A percentile compares a stretch with the other conserved stretches of the same genome.
Evolutionary conservation across 2,113 vertebrate genomes (phyloP).

Genomic region (Acrocephalus kingi): DNA sequence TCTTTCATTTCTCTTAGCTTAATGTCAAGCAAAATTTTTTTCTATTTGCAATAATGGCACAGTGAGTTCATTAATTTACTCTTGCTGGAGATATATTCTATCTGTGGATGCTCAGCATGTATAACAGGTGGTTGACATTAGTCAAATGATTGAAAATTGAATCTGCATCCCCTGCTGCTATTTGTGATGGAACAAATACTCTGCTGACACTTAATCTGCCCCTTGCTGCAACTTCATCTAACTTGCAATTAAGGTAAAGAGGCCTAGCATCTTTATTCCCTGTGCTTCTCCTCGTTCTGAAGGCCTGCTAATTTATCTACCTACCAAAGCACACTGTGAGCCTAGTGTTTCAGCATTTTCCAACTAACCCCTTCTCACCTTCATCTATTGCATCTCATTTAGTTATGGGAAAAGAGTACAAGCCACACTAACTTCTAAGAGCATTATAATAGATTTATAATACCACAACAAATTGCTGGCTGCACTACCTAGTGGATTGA

Average conservation of each 20-base stretch:
- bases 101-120: conserved; percentile 15
- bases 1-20: conserved; percentile 49
- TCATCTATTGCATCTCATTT: not conserved
- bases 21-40: conserved; percentile 30
- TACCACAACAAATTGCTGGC: not conserved
- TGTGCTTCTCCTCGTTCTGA: not conserved
- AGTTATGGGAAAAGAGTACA: not conserved
- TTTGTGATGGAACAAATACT: conserved; percentile 6
- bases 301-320: not conserved
- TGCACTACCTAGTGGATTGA: not conserved
- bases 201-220: conserved; percentile 19
- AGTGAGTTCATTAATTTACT: conserved; percentile 61
- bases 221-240: conserved; percentile 8
- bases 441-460: not conserved
- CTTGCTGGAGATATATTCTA: conserved; percentile 12
- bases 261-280: not conserved
- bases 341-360: not conserved
- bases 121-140: conserved; percentile 4
- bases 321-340: not conserved
- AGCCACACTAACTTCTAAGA: not conserved
- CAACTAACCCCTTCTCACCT: not conserved
- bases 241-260: conserved; percentile 11
- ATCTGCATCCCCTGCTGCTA: not conserved
- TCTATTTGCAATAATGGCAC: conserved; percentile 3
- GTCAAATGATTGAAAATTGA: conserved; percentile 19